phyloP scores from a whole-genome alignment of 2,888 invertebrate species.

The Penaeus monodon region DNA sequence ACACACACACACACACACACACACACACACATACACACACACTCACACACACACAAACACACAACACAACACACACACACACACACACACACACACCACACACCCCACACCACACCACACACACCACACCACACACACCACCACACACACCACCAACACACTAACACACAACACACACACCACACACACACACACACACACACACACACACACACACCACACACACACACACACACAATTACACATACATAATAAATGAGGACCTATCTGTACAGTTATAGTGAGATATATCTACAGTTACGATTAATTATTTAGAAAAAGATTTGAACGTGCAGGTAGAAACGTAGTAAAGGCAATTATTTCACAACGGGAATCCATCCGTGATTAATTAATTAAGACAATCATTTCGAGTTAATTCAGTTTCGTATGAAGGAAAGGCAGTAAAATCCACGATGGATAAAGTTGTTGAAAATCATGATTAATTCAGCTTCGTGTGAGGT shows the following conservation, averaged over 20 bases:
- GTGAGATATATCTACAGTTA: too few species aligned
- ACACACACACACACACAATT: constrained; percentile 1
- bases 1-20: constrained; percentile 5
- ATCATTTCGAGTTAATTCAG: too few species aligned
- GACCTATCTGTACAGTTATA: too few species aligned
- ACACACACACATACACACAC: constrained; percentile 2
- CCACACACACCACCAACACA: constrained; percentile 12
- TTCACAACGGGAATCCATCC: too few species aligned
- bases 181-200: constrained; percentile 5
- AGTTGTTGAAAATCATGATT: too few species aligned
- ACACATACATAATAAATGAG: neutral
- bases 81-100: neutral
- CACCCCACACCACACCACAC: neutral
- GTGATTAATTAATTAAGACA: too few species aligned
- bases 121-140: too few species aligned
- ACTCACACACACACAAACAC: constrained; percentile 10
- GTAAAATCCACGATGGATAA: too few species aligned
- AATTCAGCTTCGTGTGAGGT: too few species aligned
- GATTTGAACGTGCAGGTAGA: neutral
- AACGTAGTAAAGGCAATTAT: too few species aligned
- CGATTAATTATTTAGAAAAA: neutral
- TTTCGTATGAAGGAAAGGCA: too few species aligned
- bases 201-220: constrained; percentile 5
- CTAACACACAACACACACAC: constrained; percentile 5
- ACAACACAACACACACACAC: neutral